These are phyloP conservation scores for Caenorhabditis sinica DNA, from an alignment of 2,888 invertebrate species.

Conservation along the genomic window DNA sequence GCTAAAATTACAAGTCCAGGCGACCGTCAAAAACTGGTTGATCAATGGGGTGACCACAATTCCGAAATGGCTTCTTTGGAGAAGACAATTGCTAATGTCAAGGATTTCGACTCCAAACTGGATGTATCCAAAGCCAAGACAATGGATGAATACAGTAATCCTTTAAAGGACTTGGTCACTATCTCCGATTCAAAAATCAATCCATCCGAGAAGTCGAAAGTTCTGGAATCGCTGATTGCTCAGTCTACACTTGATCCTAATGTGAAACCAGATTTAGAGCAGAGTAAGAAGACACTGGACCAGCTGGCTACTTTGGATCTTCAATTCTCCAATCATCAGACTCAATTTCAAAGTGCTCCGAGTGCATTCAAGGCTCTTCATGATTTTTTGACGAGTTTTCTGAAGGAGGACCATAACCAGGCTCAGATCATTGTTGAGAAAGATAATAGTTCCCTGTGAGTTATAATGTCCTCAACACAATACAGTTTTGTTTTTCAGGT, in stretches of 20 bases:
- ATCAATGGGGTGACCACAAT: not conserved
- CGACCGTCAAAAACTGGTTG: not conserved
- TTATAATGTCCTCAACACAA: too few species aligned
- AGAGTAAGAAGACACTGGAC: not conserved
- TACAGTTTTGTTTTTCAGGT: too few species aligned
- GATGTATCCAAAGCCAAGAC: constrained; percentile 1
- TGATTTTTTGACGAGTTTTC: not conserved
- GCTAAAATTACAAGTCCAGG: not conserved
- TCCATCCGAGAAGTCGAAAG: not conserved
- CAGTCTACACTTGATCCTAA: not conserved
- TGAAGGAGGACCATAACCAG: not conserved
- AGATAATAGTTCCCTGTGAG: too few species aligned
- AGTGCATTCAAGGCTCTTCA: not conserved
- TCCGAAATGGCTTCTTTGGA: not conserved
- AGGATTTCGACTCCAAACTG: not conserved
- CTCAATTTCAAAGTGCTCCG: not conserved
- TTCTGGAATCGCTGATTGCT: not conserved
- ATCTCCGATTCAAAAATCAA: not conserved
- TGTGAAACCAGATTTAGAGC: not conserved
- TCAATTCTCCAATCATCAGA: not conserved
- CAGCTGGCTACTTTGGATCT: not conserved
- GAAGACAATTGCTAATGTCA: not conserved
- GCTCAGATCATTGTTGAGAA: too few species aligned
- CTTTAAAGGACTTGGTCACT: not conserved
- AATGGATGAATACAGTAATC: not conserved